Evolutionary conservation across 2,797 vertebrate genomes (phyloP).

Genomic region (Lates japonicus): DNA sequence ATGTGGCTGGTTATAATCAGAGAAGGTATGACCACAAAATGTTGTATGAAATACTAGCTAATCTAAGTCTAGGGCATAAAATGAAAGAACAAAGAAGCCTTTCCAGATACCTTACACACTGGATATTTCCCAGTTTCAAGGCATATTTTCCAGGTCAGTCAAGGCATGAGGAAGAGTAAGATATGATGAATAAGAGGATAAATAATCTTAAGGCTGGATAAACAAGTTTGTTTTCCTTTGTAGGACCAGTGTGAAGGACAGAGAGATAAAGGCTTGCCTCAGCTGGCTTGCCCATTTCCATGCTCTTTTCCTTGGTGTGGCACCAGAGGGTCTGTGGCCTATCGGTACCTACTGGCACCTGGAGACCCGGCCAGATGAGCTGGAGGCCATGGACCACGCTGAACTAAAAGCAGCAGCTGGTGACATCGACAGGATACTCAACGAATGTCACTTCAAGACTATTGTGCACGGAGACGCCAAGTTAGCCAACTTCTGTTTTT

Average conservation of each 20-base stretch:
- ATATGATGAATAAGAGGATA: not conserved
- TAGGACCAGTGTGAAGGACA: slow-evolving; percentile 79
- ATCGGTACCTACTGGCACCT: slow-evolving; percentile 89
- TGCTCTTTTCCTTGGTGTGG: slow-evolving; percentile 79
- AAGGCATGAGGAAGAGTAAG: not conserved
- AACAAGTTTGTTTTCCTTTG: slow-evolving; percentile 3
- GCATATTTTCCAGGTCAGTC: not conserved
- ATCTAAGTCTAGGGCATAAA: not conserved
- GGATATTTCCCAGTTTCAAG: not conserved
- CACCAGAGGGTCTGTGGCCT: slow-evolving; percentile 83
- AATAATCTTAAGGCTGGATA: not conserved
- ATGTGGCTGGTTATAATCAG: slow-evolving; percentile 80
- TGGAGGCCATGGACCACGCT: slow-evolving; percentile 81
- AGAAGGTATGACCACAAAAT: slow-evolving; percentile 66
- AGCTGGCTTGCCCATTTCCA: slow-evolving; percentile 87
- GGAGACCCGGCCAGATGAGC: slow-evolving; percentile 86
- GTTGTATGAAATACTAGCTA: not conserved
- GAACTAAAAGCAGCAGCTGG: slow-evolving; percentile 81
- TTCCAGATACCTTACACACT: not conserved
- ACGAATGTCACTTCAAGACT: slow-evolving; percentile 81
- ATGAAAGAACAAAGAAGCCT: not conserved
- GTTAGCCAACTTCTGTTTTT: slow-evolving; percentile 88
- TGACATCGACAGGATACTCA: slow-evolving; percentile 81
- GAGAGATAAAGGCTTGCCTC: slow-evolving; percentile 83
- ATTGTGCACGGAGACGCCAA: slow-evolving; percentile 87